These are phyloP conservation scores for Cydia amplana DNA, from an alignment of 1,140 invertebrate species.

Conservation along the genomic window DNA sequence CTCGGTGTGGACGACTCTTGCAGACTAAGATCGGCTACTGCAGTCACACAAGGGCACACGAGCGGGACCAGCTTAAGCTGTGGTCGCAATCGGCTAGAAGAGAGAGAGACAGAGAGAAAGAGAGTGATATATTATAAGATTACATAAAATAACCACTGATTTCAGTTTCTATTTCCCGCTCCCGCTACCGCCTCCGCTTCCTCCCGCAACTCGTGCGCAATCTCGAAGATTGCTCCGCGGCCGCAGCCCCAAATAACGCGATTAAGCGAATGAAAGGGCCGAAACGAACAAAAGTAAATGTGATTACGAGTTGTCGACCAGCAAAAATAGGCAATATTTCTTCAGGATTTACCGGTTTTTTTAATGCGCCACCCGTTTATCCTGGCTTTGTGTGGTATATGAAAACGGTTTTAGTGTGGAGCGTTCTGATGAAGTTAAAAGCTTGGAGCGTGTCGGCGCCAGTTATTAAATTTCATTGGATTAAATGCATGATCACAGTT, in stretches of 20 bases:
- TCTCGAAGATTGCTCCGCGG: constrained; percentile 48
- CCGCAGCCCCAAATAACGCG: constrained; percentile 72
- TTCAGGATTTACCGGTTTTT: constrained; percentile 50
- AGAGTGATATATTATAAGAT: too few relatives aligned
- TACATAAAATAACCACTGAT: too few relatives aligned
- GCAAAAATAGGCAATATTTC: constrained; percentile 77
- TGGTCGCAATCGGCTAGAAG: too few relatives aligned
- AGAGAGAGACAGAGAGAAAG: too few relatives aligned
- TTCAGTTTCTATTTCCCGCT: too few relatives aligned
- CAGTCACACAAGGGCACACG: too few relatives aligned
- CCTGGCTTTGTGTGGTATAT: background rate
- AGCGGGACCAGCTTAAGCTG: too few relatives aligned
- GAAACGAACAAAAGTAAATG: constrained; percentile 75
- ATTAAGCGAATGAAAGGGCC: constrained; percentile 76
- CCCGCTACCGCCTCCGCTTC: constrained; percentile 9
- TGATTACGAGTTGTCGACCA: constrained; percentile 74
- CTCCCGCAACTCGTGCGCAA: constrained; percentile 36
- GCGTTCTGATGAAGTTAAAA: background rate
- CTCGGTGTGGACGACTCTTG: too few relatives aligned
- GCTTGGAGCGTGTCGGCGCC: background rate
- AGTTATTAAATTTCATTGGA: background rate
- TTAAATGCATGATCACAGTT: background rate
- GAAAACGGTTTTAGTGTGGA: background rate
- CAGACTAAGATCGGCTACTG: too few relatives aligned
- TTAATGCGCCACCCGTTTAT: constrained; percentile 41